These are phyloP conservation scores for Spondyliosoma cantharus DNA, from an alignment of 2,797 vertebrate species.

Conservation along the genomic window DNA sequence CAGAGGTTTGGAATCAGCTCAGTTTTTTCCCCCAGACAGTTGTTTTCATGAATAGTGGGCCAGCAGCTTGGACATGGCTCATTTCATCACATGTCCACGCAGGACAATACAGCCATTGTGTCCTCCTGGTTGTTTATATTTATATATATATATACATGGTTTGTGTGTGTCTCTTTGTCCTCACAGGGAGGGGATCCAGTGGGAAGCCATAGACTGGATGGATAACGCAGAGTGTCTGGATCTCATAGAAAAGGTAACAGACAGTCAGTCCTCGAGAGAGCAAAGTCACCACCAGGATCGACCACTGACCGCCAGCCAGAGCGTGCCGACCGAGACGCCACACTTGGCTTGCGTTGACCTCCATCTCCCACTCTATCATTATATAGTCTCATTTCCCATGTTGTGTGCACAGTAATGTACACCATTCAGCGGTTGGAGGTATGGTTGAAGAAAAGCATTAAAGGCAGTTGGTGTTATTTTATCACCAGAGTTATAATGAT, in stretches of 20 bases:
- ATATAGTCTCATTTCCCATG: conserved; percentile 69
- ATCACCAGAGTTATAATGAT: conserved; percentile 47
- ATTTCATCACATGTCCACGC: conserved; percentile 81
- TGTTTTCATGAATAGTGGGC: conserved; percentile 76
- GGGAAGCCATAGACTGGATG: conserved; percentile 97
- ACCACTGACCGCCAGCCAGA: conserved; percentile 68
- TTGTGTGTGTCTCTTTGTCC: conserved; percentile 59
- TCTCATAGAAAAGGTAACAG: conserved; percentile 91
- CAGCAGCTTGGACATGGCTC: conserved; percentile 76
- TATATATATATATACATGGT: conserved; percentile 62
- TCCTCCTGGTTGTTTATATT: conserved; percentile 66
- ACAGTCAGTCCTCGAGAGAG: conserved; percentile 36
- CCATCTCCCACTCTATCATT: conserved; percentile 70
- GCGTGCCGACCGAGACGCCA: conserved; percentile 68
- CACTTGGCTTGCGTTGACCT: conserved; percentile 66
- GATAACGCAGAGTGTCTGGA: conserved; percentile 95
- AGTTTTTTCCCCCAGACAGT: conserved; percentile 76
- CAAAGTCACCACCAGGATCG: conserved; percentile 52
- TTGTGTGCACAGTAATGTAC: conserved; percentile 73
- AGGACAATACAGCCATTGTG: conserved; percentile 79
- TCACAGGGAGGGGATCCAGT: conserved; percentile 91
- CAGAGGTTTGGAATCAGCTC: conserved; percentile 67
- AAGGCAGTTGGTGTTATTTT: conserved; percentile 66
- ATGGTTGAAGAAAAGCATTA: conserved; percentile 47
- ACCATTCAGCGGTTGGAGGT: conserved; percentile 61